Evolutionary conservation across 2,797 vertebrate genomes (phyloP), one percentile per base, ranked within the genome.

Genomic region (Anableps anableps): DNA sequence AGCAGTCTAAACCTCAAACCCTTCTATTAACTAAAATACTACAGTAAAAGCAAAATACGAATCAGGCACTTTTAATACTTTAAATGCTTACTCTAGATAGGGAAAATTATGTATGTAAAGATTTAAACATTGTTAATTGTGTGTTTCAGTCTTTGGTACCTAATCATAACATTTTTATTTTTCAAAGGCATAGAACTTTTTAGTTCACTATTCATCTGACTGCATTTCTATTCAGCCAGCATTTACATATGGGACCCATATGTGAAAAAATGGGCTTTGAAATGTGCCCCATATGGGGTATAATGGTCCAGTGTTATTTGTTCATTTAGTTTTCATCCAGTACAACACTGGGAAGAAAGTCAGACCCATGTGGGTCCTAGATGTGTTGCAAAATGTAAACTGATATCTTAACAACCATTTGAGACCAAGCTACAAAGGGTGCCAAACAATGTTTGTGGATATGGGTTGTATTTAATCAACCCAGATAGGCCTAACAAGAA

Each of bases 1-100:
- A 78, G 84, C 70, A 81, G 85, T 83, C 83, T 89, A 91, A 93
- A 91, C 86, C 90, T 89, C 80, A 80, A 84, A 87, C 85, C 87
- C 79, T 76, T 47, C 14, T 58, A 74, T 66, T 79, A 83, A 51
- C 79, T 84, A 48, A 89, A 92, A 91, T 88, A 87, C 77, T 73
- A 80, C 74, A 78, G 75, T 85, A 78, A 85, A 45, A 84, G 83
- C 80, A 79, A 58, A 38, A 75, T 78, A 76, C 86, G 86, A 78
- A 83, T 89, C 85, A 80, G 55, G 80, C n/a, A 47, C 68, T 47
- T 29, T 47, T 45, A 71, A 71, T 16, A 45, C 43, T 9, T 8
- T 29, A 45, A 47, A 45, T 45, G n/a, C 21, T 41, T 41, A 68
- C 19, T 38, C 21, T 6, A 13, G 4, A 50, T 4, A 50, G 14